phyloP scores from a whole-genome alignment of 2,797 vertebrate species.

The Enteromius argenteus region DNA sequence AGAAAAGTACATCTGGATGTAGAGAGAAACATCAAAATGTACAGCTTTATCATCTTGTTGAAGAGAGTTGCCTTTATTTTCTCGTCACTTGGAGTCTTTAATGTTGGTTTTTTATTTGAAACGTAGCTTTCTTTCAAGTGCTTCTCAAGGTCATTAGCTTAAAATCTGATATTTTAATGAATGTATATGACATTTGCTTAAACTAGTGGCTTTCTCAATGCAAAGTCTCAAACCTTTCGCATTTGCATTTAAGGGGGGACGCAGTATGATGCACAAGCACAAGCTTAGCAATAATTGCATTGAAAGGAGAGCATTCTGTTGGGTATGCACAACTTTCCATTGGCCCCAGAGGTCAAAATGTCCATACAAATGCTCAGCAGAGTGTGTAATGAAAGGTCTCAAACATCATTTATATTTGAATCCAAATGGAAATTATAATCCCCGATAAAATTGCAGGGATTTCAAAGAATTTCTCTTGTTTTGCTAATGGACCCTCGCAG shows the following conservation, averaged over 20 bases:
- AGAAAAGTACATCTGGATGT: neutral
- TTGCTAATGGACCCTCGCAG: conserved; percentile 18
- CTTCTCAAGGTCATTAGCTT: neutral
- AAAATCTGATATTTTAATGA: neutral
- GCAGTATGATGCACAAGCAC: neutral
- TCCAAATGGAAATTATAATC: conserved; percentile 2
- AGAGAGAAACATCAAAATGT: neutral
- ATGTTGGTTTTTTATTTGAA: neutral
- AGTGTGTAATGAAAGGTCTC: conserved; percentile 6
- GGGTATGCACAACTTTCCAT: conserved; percentile 35
- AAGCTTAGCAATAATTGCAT: conserved; percentile 25
- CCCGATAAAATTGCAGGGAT: neutral
- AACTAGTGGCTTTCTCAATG: neutral
- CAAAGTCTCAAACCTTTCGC: neutral
- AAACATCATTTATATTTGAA: conserved; percentile 12
- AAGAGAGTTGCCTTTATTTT: neutral
- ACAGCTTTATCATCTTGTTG: conserved; percentile 5
- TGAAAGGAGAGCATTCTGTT: conserved; percentile 28
- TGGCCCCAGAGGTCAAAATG: conserved; percentile 14
- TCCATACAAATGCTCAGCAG: conserved; percentile 6
- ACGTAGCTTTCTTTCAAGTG: neutral
- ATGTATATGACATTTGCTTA: neutral
- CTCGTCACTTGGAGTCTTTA: neutral
- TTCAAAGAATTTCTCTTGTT: conserved; percentile 15
- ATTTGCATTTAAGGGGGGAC: neutral